Conservation (phyloP, 1,140 invertebrate genomes). For the Lepidurus couesii region DNA sequence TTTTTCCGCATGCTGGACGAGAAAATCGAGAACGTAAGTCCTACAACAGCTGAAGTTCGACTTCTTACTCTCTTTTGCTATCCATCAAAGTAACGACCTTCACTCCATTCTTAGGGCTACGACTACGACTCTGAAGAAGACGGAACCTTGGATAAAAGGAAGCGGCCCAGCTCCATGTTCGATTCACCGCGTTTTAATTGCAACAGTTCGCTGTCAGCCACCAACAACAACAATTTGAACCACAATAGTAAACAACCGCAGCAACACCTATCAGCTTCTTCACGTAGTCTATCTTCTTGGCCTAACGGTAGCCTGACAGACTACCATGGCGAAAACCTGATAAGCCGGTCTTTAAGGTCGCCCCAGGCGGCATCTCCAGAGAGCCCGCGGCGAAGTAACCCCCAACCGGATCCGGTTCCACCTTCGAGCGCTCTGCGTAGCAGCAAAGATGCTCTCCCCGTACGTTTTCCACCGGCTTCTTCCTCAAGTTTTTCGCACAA, state of each 20-base stretch:
- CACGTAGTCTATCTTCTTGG: conserved; percentile 27
- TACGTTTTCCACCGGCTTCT: conserved; percentile 5
- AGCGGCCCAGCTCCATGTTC: background rate
- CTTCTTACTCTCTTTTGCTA: background rate
- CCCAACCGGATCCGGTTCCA: background rate
- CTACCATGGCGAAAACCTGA: conserved; percentile 24
- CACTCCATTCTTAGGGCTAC: conserved; percentile 34
- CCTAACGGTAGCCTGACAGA: conserved; percentile 27
- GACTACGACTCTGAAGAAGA: conserved; percentile 38
- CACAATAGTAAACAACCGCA: background rate
- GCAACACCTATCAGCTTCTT: background rate
- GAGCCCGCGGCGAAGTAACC: background rate
- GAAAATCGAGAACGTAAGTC: conserved; percentile 77
- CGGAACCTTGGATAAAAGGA: background rate
- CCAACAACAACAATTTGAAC: conserved; percentile 22
- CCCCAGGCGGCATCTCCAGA: conserved; percentile 7
- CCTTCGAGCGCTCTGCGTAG: background rate
- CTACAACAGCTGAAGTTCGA: conserved; percentile 32
- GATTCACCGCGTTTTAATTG: background rate
- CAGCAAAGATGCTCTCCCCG: background rate
- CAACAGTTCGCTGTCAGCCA: conserved; percentile 17
- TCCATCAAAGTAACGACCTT: background rate
- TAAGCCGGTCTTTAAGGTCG: conserved; percentile 21
- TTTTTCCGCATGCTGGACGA: conserved; percentile 87
- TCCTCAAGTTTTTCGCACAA: conserved; percentile 9